A percentile compares a stretch with the other conserved stretches of the same genome.
phyloP scores from a whole-genome alignment of 2,888 invertebrate genomes.

The Syrphus vitripennis region DNA sequence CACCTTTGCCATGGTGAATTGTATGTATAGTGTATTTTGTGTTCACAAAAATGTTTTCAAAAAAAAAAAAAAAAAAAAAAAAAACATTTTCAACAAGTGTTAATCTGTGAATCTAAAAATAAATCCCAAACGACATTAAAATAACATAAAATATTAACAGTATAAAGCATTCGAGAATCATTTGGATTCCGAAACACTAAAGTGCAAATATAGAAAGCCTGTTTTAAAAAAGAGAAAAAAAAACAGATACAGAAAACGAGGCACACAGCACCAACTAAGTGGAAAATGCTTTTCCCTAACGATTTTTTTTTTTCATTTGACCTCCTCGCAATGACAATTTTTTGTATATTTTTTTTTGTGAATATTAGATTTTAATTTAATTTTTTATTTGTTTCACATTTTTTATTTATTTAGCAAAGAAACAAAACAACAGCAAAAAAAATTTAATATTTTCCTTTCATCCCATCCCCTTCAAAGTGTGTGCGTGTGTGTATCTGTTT shows the following conservation, averaged over 20 bases:
- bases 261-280: not conserved
- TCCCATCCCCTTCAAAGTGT: not conserved
- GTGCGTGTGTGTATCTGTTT: not conserved
- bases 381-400: slow-evolving; percentile 14
- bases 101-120: slow-evolving; percentile 60
- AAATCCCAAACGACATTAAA: slow-evolving; percentile 43
- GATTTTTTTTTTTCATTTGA: slow-evolving; percentile 51
- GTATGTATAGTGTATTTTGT: slow-evolving; percentile 69
- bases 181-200: not conserved
- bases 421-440: slow-evolving; percentile 7
- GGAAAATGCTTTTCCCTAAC: slow-evolving; percentile 26
- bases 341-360: slow-evolving; percentile 17
- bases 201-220: slow-evolving; percentile 53
- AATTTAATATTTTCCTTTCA: slow-evolving; percentile 21
- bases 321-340: slow-evolving; percentile 60
- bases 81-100: slow-evolving; percentile 54
- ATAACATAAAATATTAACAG: slow-evolving; percentile 58
- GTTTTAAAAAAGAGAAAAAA: not conserved
- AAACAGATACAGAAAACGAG: slow-evolving; percentile 19
- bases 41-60: slow-evolving; percentile 76
- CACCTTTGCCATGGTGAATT: not conserved
- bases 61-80: too few relatives aligned
- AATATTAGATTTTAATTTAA: slow-evolving; percentile 15
- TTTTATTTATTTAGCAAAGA: slow-evolving; percentile 11
- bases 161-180: slow-evolving; percentile 41